Evolutionary conservation across 2,888 invertebrate genomes (phyloP), one percentile per base, ranked within the genome.

Genomic region (Idaea aversata): DNA sequence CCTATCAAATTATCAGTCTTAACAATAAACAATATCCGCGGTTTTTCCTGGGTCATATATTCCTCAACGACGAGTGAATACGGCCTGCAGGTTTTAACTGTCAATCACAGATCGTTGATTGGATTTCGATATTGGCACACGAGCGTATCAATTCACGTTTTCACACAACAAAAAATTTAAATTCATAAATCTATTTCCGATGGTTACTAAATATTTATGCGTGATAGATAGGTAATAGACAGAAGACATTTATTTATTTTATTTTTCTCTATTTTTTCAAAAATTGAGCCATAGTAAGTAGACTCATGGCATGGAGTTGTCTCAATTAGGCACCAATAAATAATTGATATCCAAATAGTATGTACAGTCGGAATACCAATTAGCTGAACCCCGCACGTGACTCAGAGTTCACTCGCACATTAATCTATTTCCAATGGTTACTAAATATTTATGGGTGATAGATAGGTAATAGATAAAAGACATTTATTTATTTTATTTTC

Each of bases 21-120:
- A 47, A 13, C 47, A 47, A 47, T 47, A 47, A 47, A 47, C 47
- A 47, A 47, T 47, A 13, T 47, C 47, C 7, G 47, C 47, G 47
- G 47, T 47, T 47, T 25, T 47, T 47, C 47, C 47, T 10, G 7
- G 7, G 47, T 47, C 13, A 47, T 47, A 47, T 47, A 47, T 47
- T 47, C 47, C 47, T 47, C 47, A 13, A 47, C 13, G 47, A 47
- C 47, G 47, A 47, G 47, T 47, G 47, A 47, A 47, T 47, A 47
- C 47, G 3, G 47, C 75, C 74, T 76, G 75, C 71, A 75, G 75
- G 78, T 77, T 80, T 81, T 82, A 81, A 78, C 84, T 85, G 89
- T 88, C 88, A 87, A 87, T 89, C 89, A 87, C 83, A 72, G 78
- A 75, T 73, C 83, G 82, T 82, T 88, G 88, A 89, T 90, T 90